Evolutionary conservation across 2,888 invertebrate species (phyloP).

Genomic region (Fissipunctia ypsillon): DNA sequence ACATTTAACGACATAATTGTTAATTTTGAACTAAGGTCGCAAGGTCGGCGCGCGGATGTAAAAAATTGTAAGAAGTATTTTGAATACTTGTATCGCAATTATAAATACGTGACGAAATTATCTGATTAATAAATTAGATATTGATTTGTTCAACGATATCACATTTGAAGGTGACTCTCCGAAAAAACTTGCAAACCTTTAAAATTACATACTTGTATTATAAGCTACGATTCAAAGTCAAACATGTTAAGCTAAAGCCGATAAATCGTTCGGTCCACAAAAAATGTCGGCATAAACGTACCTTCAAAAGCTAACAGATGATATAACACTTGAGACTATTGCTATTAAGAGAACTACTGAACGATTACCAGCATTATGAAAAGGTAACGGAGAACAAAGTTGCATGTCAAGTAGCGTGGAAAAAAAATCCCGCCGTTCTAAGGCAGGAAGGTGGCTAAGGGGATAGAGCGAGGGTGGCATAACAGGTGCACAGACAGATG

Average conservation of each 20-base stretch:
- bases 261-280: conserved; percentile 44
- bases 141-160: conserved; percentile 18
- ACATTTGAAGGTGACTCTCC: conserved; percentile 24
- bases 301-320: conserved; percentile 38
- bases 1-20: conserved; percentile 70
- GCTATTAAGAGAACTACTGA: conserved; percentile 16
- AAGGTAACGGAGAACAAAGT: conserved; percentile 39
- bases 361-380: conserved; percentile 42
- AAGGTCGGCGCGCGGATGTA: conserved; percentile 53
- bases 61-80: conserved; percentile 64
- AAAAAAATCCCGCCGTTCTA: conserved; percentile 30
- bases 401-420: conserved; percentile 3
- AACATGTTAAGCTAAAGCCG: conserved; percentile 41
- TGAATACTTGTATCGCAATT: conserved; percentile 33
- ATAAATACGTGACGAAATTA: conserved; percentile 19
- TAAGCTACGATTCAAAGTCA: conserved; percentile 30
- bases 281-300: conserved; percentile 32
- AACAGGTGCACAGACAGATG: conserved; percentile 76
- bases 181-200: conserved; percentile 1
- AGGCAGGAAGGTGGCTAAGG: conserved; percentile 47
- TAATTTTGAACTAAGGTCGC: conserved; percentile 69
- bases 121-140: conserved; percentile 6
- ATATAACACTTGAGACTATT: conserved; percentile 34
- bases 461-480: conserved; percentile 50
- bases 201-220: conserved; percentile 9